Evolutionary conservation across 2,113 vertebrate species (phyloP).

Genomic region (Arenaria interpres): DNA sequence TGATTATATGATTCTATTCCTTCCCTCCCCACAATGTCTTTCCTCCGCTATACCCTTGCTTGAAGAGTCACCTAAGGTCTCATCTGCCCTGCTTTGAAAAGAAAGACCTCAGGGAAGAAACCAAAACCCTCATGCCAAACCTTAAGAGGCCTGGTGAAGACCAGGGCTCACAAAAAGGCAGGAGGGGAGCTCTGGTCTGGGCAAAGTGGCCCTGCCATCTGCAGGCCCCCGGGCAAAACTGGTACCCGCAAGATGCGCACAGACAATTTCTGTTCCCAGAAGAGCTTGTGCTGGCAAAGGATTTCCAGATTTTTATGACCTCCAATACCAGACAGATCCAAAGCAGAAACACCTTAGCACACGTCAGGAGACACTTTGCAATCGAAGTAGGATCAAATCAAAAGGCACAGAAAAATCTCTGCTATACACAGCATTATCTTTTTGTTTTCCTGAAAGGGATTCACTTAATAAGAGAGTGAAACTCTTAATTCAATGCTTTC

Average conservation of each 20-base stretch:
- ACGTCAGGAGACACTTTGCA: background rate
- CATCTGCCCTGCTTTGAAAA: background rate
- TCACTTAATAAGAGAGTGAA: background rate
- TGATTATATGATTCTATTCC: too few species aligned
- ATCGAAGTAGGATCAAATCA: background rate
- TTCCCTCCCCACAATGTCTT: background rate
- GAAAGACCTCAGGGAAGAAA: background rate
- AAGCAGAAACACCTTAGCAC: background rate
- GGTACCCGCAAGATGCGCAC: background rate
- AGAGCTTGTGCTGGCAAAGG: background rate
- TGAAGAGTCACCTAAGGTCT: background rate
- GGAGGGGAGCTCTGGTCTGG: fast-evolving
- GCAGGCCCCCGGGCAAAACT: background rate
- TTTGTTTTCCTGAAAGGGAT: background rate
- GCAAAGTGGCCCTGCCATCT: background rate
- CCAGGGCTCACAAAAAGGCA: background rate
- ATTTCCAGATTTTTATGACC: background rate
- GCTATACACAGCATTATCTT: background rate
- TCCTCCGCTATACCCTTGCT: background rate
- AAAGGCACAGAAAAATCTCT: background rate
- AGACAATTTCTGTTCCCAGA: background rate
- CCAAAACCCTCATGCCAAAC: background rate
- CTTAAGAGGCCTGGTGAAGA: background rate
- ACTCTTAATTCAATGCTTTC: background rate
- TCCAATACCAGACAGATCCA: background rate